These are phyloP conservation scores for Clitarchus hookeri DNA, from an alignment of 2,888 invertebrate genomes.

Conservation along the genomic window DNA sequence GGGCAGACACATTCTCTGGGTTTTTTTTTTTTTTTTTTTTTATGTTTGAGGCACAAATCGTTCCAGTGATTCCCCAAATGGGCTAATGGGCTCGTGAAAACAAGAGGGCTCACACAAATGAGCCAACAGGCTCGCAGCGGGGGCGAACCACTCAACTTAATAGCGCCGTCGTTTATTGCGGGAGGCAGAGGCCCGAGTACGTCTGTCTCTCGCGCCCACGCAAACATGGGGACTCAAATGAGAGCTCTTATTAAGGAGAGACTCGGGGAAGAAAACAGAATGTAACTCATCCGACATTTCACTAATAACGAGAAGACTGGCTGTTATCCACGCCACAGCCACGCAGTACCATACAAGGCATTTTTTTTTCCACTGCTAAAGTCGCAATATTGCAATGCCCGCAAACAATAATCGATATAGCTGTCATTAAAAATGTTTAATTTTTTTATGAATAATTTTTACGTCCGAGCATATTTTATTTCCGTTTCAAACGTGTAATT, in stretches of 20 bases:
- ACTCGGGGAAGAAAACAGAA: not conserved
- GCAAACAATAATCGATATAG: no score
- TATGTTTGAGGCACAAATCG: not conserved
- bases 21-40: not conserved
- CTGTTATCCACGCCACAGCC: no score
- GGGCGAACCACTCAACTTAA: not conserved
- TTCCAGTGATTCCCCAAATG: conserved; percentile 1
- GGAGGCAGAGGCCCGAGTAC: not conserved
- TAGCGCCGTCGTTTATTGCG: not conserved
- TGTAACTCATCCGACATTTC: not conserved
- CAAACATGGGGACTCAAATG: not conserved
- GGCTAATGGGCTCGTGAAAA: not conserved
- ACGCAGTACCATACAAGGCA: no score
- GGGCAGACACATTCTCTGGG: not conserved
- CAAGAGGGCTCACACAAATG: not conserved
- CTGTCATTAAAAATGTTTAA: no score
- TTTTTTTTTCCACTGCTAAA: no score
- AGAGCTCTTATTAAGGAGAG: not conserved
- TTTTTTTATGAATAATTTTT: no score
- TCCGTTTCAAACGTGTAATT: no score
- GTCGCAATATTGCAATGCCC: no score
- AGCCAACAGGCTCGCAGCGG: not conserved
- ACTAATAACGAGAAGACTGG: not conserved
- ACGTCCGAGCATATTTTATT: no score
- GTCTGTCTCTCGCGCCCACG: not conserved